Evolutionary conservation across 2,797 vertebrate genomes (phyloP).

Genomic region (Hydrolagus colliei): DNA sequence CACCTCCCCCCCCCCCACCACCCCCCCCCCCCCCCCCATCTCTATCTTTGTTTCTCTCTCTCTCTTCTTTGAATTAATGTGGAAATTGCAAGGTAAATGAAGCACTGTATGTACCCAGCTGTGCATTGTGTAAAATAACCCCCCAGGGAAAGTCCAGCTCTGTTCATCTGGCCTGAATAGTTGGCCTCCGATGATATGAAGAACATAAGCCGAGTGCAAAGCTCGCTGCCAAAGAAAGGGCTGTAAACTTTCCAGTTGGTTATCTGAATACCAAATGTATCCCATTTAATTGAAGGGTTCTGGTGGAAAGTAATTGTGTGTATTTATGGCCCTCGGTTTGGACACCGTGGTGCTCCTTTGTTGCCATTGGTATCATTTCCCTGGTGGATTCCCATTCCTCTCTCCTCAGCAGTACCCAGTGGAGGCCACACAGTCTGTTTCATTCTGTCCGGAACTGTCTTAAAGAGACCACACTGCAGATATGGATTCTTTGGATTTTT

Average conservation of each 20-base stretch:
- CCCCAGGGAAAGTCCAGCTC: neutral
- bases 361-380: neutral
- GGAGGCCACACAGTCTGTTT: neutral
- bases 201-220: neutral
- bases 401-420: too few relatives aligned
- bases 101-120: neutral
- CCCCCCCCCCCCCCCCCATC: neutral
- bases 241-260: neutral
- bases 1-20: too few relatives aligned
- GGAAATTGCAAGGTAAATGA: conserved; percentile 15
- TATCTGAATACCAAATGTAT: neutral
- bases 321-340: neutral
- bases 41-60: neutral
- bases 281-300: neutral
- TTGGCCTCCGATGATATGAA: neutral
- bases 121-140: neutral
- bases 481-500: too few relatives aligned
- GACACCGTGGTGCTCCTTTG: neutral
- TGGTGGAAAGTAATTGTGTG: neutral
- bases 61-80: neutral
- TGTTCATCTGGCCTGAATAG: neutral
- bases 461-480: neutral
- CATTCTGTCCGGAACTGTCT: neutral
- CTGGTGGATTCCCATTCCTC: too few relatives aligned
- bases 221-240: neutral